These are phyloP conservation scores for Tenthredo scrophulariae DNA, from an alignment of 2,888 invertebrate species.

Conservation along the genomic window DNA sequence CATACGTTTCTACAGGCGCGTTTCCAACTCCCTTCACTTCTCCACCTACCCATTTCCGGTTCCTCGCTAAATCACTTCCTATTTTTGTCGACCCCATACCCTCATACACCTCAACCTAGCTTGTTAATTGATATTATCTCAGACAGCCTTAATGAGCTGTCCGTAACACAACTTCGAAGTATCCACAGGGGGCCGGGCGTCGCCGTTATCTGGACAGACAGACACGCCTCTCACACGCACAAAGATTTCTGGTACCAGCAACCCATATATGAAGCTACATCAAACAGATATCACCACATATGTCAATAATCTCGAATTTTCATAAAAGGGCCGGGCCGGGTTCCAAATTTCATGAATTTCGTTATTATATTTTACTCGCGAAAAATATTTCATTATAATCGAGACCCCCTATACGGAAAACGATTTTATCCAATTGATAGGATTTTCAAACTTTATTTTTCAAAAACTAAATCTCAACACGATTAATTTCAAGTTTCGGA, in stretches of 20 bases:
- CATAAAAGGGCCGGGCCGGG: background rate
- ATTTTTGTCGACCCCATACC: constrained; percentile 37
- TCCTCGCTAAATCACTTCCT: constrained; percentile 50
- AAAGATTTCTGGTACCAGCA: background rate
- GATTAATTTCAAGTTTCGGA: no score
- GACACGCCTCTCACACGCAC: constrained; percentile 40
- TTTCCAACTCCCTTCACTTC: background rate
- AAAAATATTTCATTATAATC: no score
- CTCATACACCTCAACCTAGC: background rate
- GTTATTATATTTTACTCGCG: no score
- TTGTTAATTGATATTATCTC: constrained; percentile 50
- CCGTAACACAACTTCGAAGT: constrained; percentile 45
- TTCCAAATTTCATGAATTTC: no score
- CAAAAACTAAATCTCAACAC: no score
- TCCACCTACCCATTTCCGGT: constrained; percentile 33
- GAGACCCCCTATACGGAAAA: no score
- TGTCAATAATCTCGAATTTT: background rate
- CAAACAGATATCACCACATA: background rate
- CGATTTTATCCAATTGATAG: no score
- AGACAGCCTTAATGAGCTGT: constrained; percentile 49
- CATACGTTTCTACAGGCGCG: background rate
- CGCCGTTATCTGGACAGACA: constrained; percentile 46
- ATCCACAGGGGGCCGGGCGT: constrained; percentile 51
- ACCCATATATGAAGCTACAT: background rate
- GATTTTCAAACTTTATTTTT: no score